Evolutionary conservation across 2,113 vertebrate genomes (phyloP).

Genomic region (Garra rufa): DNA sequence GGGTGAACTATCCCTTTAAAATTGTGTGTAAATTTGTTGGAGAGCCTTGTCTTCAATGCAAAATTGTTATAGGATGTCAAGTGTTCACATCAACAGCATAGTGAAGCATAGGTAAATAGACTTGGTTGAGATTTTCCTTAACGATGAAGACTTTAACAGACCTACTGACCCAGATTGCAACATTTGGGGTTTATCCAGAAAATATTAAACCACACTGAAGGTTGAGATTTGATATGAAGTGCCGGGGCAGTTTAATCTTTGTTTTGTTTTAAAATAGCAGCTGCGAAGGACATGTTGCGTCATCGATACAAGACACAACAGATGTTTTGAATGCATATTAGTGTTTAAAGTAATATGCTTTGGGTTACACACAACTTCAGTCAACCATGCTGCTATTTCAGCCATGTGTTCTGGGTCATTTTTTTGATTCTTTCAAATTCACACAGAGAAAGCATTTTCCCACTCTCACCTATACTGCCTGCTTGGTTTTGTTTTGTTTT

Average conservation of each 20-base stretch:
- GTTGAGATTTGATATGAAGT: neutral
- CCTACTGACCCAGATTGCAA: neutral
- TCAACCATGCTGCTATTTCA: neutral
- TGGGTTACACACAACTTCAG: neutral
- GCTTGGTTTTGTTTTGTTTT: constrained; percentile 17
- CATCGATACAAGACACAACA: neutral
- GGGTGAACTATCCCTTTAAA: too few relatives aligned
- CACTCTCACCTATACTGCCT: constrained; percentile 10
- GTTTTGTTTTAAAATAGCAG: neutral
- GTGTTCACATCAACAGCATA: neutral
- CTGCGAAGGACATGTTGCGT: neutral
- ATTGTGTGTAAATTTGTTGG: too few relatives aligned
- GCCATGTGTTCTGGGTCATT: neutral
- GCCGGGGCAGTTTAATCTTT: neutral
- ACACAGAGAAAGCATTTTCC: too few relatives aligned
- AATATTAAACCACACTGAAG: neutral
- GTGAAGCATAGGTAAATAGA: neutral
- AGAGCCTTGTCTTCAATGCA: neutral
- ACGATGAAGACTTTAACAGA: neutral
- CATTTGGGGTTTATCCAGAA: neutral
- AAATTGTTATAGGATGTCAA: neutral
- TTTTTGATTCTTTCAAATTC: too few relatives aligned
- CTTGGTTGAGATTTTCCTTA: neutral
- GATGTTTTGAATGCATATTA: neutral
- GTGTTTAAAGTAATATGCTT: neutral